These are phyloP conservation scores for Cyphomyrmex costatus DNA, from an alignment of 1,140 invertebrate species.

Conservation along the genomic window DNA sequence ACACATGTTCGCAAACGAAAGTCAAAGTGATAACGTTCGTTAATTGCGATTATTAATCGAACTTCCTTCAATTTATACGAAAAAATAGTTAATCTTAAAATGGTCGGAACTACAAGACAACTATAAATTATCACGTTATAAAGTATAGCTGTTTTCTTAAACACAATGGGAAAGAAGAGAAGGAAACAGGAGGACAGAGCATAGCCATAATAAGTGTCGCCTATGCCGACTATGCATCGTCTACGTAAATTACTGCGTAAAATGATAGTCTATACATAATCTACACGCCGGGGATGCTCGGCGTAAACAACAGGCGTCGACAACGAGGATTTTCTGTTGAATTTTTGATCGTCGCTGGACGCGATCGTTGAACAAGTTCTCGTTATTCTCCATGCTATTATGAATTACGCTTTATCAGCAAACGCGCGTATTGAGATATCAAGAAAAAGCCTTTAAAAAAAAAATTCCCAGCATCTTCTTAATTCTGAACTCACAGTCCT, in stretches of 20 bases:
- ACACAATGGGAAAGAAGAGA: too few species aligned
- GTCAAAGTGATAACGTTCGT: neutral
- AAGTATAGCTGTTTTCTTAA: slow-evolving; percentile 1
- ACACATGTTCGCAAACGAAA: neutral
- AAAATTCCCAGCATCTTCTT: neutral
- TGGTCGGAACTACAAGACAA: neutral
- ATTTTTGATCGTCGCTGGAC: neutral
- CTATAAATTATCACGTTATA: slow-evolving; percentile 35
- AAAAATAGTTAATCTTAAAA: neutral
- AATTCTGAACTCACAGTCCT: neutral
- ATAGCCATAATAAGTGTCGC: neutral
- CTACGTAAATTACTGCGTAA: slow-evolving; percentile 30
- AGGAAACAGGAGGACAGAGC: neutral
- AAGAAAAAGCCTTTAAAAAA: slow-evolving; percentile 3
- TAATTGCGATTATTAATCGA: neutral
- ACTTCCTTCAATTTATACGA: neutral
- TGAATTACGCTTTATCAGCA: neutral
- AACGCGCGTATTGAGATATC: neutral
- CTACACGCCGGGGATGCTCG: neutral
- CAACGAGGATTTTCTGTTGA: neutral
- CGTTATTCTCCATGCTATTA: neutral
- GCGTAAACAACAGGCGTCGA: slow-evolving; percentile 9
- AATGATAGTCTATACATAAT: slow-evolving; percentile 20
- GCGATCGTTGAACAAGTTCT: neutral
- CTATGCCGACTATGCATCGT: slow-evolving; percentile 13